phyloP scores from a whole-genome alignment of 2,888 invertebrate species.

The Stictocephala bisonia region DNA sequence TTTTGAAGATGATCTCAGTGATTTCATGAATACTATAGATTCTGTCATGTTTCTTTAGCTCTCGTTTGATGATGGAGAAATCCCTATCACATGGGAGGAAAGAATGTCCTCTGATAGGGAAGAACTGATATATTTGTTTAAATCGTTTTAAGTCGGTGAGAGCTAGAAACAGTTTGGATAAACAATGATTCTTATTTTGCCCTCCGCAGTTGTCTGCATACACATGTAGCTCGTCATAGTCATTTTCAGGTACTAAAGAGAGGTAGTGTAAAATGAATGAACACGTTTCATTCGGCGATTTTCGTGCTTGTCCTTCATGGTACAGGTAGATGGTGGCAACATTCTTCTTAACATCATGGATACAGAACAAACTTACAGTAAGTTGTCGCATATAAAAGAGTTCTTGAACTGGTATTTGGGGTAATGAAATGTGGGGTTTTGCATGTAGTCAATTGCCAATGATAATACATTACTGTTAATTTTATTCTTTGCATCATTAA shows the following conservation, averaged over 20 bases:
- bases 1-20: slow-evolving; percentile 40
- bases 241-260: background rate
- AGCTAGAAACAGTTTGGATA: slow-evolving; percentile 46
- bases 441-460: slow-evolving; percentile 60
- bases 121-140: slow-evolving; percentile 48
- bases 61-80: slow-evolving; percentile 28
- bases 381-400: slow-evolving; percentile 53
- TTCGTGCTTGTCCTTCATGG: slow-evolving; percentile 56
- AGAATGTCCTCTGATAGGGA: slow-evolving; percentile 48
- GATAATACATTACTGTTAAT: slow-evolving; percentile 47
- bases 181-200: slow-evolving; percentile 57
- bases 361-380: slow-evolving; percentile 51
- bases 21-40: slow-evolving; percentile 48
- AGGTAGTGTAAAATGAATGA: slow-evolving; percentile 48
- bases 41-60: slow-evolving; percentile 38
- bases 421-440: slow-evolving; percentile 57
- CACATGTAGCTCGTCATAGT: slow-evolving; percentile 49
- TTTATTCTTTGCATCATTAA: slow-evolving; percentile 51
- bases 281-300: slow-evolving; percentile 52
- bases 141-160: slow-evolving; percentile 51
- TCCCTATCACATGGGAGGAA: slow-evolving; percentile 33
- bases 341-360: slow-evolving; percentile 56
- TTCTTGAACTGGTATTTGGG: slow-evolving; percentile 59
- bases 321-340: slow-evolving; percentile 55
- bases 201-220: slow-evolving; percentile 59